phyloP scores from a whole-genome alignment of 2,113 vertebrate species.

The Aegithalos caudatus region DNA sequence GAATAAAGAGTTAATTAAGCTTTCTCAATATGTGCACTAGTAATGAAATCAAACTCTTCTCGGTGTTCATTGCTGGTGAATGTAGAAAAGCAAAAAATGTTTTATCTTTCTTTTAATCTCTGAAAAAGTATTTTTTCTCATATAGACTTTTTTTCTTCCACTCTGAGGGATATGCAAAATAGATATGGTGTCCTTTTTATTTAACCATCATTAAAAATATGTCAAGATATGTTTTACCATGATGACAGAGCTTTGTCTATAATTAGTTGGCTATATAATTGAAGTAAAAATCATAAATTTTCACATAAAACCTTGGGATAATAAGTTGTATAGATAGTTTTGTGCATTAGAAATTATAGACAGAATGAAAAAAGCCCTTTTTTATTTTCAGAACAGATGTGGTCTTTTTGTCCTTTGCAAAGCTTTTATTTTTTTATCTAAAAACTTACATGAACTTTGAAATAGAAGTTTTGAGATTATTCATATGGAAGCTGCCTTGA shows the following conservation, averaged over 20 bases:
- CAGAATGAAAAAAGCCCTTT: neutral
- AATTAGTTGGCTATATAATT: neutral
- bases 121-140: neutral
- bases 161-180: neutral
- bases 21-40: neutral
- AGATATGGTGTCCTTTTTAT: neutral
- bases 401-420: neutral
- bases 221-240: neutral
- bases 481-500: neutral
- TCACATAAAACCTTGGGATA: neutral
- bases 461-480: neutral
- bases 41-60: neutral
- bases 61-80: neutral
- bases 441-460: neutral
- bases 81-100: neutral
- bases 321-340: neutral
- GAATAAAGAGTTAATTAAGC: neutral
- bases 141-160: neutral
- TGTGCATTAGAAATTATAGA: neutral
- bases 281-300: neutral
- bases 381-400: neutral
- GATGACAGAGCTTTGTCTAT: neutral
- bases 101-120: neutral
- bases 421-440: neutral
- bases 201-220: neutral